Evolutionary conservation across 2,113 vertebrate species (phyloP).

Genomic region (Smithornis capensis): DNA sequence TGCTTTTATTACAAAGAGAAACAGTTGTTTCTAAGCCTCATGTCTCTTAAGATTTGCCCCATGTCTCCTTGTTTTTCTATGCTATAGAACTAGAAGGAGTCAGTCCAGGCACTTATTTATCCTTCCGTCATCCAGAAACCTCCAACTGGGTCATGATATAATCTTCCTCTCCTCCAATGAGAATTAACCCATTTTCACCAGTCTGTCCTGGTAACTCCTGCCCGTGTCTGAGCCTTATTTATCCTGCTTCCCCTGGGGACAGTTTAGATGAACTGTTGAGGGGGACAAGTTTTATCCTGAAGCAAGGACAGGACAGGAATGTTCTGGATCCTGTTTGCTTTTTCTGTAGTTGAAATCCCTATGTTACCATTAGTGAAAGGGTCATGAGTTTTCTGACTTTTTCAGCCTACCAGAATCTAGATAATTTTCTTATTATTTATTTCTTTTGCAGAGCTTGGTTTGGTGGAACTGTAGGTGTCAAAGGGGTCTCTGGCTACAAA

Average conservation of each 20-base stretch:
- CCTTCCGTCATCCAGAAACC: not conserved
- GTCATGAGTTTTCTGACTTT: not conserved
- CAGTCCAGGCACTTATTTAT: not conserved
- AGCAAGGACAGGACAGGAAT: not conserved
- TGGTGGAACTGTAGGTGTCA: not conserved
- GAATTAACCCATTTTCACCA: not conserved
- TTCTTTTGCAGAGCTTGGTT: not conserved
- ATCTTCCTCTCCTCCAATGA: not conserved
- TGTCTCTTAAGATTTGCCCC: not conserved
- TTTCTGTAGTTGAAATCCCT: not conserved
- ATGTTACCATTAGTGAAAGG: not conserved
- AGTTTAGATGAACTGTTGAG: not conserved
- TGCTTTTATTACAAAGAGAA: not conserved
- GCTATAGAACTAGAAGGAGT: not conserved
- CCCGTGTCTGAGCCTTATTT: not conserved
- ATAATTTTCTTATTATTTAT: not conserved
- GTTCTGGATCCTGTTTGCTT: not conserved
- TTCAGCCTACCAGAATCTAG: not conserved
- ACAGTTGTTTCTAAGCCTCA: not conserved
- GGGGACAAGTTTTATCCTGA: not conserved
- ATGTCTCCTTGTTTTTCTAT: not conserved
- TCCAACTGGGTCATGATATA: not conserved
- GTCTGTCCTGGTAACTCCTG: not conserved
- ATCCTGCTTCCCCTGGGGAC: not conserved
- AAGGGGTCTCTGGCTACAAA: not conserved